Evolutionary conservation across 2,888 invertebrate genomes (phyloP).

Genomic region (Lypha dubia): DNA sequence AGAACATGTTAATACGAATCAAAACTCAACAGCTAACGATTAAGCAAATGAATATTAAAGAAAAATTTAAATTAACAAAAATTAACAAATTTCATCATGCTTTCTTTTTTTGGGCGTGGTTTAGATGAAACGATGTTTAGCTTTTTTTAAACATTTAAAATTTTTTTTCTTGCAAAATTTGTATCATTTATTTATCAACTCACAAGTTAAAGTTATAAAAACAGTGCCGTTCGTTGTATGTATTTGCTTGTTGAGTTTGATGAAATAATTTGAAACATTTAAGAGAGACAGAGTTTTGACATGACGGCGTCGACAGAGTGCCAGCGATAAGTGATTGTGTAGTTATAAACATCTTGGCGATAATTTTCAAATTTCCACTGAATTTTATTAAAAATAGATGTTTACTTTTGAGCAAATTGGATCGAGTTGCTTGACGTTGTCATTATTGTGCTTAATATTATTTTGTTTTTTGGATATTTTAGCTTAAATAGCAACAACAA

Average conservation of each 20-base stretch:
- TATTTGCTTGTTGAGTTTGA: conserved; percentile 41
- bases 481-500: conserved; percentile 75
- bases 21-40: conserved; percentile 44
- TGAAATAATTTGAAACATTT: conserved; percentile 20
- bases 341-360: neutral
- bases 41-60: conserved; percentile 51
- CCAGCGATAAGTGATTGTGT: conserved; percentile 56
- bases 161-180: neutral
- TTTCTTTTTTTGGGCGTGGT: conserved; percentile 43
- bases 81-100: conserved; percentile 42
- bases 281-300: conserved; percentile 35
- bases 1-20: conserved; percentile 37
- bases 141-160: conserved; percentile 1
- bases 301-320: conserved; percentile 52
- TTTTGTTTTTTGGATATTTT: conserved; percentile 3
- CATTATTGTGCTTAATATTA: neutral
- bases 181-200: conserved; percentile 59
- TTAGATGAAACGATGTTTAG: conserved; percentile 39
- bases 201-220: conserved; percentile 67
- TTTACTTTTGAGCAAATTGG: neutral
- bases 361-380: conserved; percentile 48
- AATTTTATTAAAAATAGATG: neutral
- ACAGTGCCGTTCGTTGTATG: conserved; percentile 55
- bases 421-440: conserved; percentile 33
- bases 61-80: conserved; percentile 10